These are phyloP conservation scores for Oscarella lobularis DNA, from an alignment of 37 sponge, comb jelly and placozoan genomes.

Conservation along the genomic window DNA sequence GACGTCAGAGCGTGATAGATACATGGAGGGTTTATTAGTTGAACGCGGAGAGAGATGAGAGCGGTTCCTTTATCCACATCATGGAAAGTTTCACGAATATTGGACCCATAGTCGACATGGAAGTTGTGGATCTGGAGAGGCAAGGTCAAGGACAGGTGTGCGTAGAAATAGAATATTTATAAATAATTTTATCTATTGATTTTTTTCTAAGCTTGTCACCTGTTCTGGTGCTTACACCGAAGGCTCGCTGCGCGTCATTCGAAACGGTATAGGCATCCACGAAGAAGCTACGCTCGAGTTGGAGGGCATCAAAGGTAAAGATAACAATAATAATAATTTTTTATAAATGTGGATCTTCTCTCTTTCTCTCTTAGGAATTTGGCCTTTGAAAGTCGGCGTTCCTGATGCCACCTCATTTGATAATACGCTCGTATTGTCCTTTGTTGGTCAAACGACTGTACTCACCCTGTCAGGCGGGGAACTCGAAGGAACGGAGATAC, in stretches of 20 bases:
- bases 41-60: not conserved
- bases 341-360: not conserved
- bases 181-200: not conserved
- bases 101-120: slow-evolving; percentile 86
- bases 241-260: slow-evolving; percentile 67
- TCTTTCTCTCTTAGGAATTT: slow-evolving; percentile 31
- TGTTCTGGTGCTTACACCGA: slow-evolving; percentile 72
- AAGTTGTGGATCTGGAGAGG: slow-evolving; percentile 72
- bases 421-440: slow-evolving; percentile 58
- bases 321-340: not conserved
- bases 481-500: slow-evolving; percentile 78
- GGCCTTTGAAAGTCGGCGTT: slow-evolving; percentile 40
- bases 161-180: not conserved
- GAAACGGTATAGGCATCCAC: slow-evolving; percentile 88
- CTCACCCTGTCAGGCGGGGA: slow-evolving; percentile 73
- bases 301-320: slow-evolving; percentile 22
- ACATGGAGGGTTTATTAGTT: not conserved
- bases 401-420: slow-evolving; percentile 11
- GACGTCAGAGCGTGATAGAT: no score
- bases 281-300: slow-evolving; percentile 70
- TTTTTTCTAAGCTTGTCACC: slow-evolving; percentile 47
- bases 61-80: slow-evolving; percentile 53
- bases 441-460: slow-evolving; percentile 72
- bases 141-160: slow-evolving; percentile 69
- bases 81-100: slow-evolving; percentile 61